These are phyloP conservation scores for Euplagia quadripunctaria DNA, from an alignment of 2,888 invertebrate genomes.

Conservation along the genomic window DNA sequence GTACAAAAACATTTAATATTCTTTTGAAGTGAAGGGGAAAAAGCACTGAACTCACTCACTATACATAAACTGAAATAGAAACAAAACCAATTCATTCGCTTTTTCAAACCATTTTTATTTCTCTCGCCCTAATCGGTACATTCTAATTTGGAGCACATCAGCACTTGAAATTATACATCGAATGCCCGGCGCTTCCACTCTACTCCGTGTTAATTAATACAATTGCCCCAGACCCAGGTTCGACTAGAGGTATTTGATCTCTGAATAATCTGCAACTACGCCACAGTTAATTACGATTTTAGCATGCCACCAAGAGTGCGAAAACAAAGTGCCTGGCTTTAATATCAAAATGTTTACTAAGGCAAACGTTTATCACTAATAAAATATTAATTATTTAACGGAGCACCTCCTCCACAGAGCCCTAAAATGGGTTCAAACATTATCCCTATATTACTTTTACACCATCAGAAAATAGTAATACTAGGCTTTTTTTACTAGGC, in stretches of 20 bases:
- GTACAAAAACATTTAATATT: too few species aligned
- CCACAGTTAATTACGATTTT: conserved; percentile 2
- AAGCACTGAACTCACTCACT: too few species aligned
- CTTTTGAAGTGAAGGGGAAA: too few species aligned
- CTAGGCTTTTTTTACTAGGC: too few species aligned
- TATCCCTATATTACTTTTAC: too few species aligned
- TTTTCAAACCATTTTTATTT: not conserved
- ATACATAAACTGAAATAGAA: too few species aligned
- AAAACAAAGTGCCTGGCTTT: not conserved
- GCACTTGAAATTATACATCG: not conserved
- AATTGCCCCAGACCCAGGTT: not conserved
- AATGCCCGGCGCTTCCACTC: not conserved
- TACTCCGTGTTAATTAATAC: conserved; percentile 8
- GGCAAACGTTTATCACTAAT: not conserved
- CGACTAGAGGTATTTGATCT: not conserved
- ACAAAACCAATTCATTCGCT: not conserved
- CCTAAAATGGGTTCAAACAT: too few species aligned
- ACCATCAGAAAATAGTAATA: too few species aligned
- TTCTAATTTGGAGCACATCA: not conserved
- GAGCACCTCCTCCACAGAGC: too few species aligned
- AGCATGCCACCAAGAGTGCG: conserved; percentile 2
- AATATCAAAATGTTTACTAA: too few species aligned
- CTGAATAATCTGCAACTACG: not conserved
- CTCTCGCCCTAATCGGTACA: not conserved
- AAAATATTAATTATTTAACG: not conserved